Evolutionary conservation across 2,797 vertebrate genomes (phyloP).

Genomic region (Numenius phaeopus): DNA sequence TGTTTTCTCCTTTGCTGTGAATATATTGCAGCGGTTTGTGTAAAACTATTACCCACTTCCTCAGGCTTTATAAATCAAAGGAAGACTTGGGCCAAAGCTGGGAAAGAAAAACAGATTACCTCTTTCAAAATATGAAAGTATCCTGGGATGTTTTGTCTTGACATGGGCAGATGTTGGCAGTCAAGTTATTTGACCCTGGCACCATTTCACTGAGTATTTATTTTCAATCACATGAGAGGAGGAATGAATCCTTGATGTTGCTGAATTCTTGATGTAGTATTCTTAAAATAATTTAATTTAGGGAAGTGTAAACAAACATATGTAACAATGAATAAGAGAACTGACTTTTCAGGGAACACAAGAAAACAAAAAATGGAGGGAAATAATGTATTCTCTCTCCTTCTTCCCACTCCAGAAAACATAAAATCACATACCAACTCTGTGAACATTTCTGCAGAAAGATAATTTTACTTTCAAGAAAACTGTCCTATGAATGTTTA

Average conservation of each 20-base stretch:
- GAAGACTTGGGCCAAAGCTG: background rate
- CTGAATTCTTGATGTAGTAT: background rate
- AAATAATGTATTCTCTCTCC: background rate
- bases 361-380: background rate
- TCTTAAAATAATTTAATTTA: background rate
- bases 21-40: background rate
- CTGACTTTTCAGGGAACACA: background rate
- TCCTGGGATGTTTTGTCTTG: constrained; percentile 51
- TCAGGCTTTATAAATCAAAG: background rate
- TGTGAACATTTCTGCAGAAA: background rate
- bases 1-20: background rate
- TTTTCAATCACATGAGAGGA: background rate
- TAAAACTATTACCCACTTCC: background rate
- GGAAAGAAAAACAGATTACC: constrained; percentile 32
- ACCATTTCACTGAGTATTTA: background rate
- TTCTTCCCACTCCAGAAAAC: background rate
- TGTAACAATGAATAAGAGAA: background rate
- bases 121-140: constrained; percentile 39
- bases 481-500: background rate
- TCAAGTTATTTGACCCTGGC: constrained; percentile 4
- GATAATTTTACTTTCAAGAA: background rate
- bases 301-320: background rate
- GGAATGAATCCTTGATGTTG: background rate
- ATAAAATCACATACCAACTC: background rate
- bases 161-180: constrained; percentile 33